These are phyloP conservation scores for Spea hammondii DNA, from an alignment of 2,797 vertebrate species.

Conservation along the genomic window DNA sequence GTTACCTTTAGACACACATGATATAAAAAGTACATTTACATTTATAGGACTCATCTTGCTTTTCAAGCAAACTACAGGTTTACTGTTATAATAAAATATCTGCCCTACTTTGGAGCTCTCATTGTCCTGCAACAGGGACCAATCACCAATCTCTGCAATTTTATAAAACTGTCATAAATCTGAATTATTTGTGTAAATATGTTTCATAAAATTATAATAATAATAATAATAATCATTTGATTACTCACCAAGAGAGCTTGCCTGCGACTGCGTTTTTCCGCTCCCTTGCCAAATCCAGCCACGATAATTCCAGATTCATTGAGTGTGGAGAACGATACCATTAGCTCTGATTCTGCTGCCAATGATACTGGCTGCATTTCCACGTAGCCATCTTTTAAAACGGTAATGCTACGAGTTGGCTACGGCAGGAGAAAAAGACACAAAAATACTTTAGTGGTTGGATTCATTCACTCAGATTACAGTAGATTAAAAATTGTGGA, in stretches of 20 bases:
- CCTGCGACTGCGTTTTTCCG: conserved; percentile 57
- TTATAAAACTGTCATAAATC: not conserved
- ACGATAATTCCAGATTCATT: conserved; percentile 83
- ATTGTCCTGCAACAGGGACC: not conserved
- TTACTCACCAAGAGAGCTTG: conserved; percentile 71
- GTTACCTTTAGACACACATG: too few relatives aligned
- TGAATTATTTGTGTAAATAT: conserved; percentile 8
- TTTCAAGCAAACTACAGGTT: too few relatives aligned
- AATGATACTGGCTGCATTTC: conserved; percentile 74
- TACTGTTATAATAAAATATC: too few relatives aligned
- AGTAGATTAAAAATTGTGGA: too few relatives aligned
- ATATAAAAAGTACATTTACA: too few relatives aligned
- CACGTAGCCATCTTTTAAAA: conserved; percentile 78
- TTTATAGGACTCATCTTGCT: too few relatives aligned
- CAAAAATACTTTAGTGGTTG: not conserved
- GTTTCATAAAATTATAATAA: not conserved
- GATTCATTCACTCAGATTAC: too few relatives aligned
- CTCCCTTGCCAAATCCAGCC: conserved; percentile 68
- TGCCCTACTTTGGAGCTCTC: too few relatives aligned
- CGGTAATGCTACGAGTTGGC: conserved; percentile 81
- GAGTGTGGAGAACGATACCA: conserved; percentile 83
- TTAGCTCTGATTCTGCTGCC: conserved; percentile 73
- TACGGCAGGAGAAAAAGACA: conserved; percentile 55
- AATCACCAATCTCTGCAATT: not conserved
- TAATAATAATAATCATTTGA: conserved; percentile 5